Percentiles rank a stretch among this genome's conserved stretches.
Evolutionary conservation across 2,113 vertebrate genomes (phyloP).

Genomic region (Lethenteron camtschaticum): DNA sequence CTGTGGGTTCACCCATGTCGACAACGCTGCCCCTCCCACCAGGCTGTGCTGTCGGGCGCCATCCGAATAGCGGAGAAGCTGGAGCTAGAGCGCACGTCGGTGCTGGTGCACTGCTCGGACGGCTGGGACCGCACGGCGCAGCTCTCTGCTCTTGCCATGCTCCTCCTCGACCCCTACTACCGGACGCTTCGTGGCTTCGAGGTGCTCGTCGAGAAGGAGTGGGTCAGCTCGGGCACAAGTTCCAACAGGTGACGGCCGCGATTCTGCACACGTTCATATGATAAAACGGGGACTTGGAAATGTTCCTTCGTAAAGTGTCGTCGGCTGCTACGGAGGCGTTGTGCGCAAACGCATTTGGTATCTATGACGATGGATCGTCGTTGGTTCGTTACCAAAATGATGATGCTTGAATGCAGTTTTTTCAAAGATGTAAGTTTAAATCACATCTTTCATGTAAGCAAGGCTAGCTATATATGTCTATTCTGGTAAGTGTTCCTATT

Average conservation of each 20-base stretch:
- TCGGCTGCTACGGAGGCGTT: too few species aligned
- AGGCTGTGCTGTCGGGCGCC: conserved; percentile 63
- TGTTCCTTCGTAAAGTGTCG: too few species aligned
- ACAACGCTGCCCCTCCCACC: background rate
- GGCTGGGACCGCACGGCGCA: conserved; percentile 87
- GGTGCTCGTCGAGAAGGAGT: conserved; percentile 79
- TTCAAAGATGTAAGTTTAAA: too few species aligned
- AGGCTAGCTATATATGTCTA: too few species aligned
- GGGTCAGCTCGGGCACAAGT: conserved; percentile 81
- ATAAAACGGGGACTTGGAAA: too few species aligned
- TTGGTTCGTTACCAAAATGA: too few species aligned
- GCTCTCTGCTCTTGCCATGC: conserved; percentile 72
- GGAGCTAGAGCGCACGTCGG: conserved; percentile 70
- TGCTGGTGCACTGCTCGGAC: conserved; percentile 84
- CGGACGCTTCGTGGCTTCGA: conserved; percentile 76
- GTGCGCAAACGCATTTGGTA: too few species aligned
- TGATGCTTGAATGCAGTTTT: too few species aligned
- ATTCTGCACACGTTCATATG: conserved; percentile 13
- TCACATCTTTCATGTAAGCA: too few species aligned
- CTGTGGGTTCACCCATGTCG: too few species aligned
- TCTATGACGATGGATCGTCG: too few species aligned
- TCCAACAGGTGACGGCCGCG: conserved; percentile 46
- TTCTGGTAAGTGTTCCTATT: too few species aligned
- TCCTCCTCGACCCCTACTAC: conserved; percentile 82
- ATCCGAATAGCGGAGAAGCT: conserved; percentile 65